Evolutionary conservation across 1,140 invertebrate species (phyloP).

Genomic region (Caerostris darwini): DNA sequence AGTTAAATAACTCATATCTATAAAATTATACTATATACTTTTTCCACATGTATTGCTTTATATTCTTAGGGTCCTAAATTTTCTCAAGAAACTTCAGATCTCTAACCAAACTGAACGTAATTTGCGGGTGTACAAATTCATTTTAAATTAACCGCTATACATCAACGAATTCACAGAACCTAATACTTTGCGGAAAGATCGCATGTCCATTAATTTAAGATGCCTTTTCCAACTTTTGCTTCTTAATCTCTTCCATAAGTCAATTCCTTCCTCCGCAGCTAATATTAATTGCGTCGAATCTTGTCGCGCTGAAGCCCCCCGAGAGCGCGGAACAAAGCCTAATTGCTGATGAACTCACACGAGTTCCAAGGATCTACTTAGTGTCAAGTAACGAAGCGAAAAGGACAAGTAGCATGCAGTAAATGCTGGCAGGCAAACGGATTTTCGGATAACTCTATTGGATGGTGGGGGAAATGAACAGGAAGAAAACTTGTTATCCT

Average conservation of each 20-base stretch:
- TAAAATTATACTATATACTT: too few species aligned
- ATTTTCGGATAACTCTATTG: background rate
- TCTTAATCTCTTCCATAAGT: background rate
- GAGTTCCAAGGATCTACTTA: background rate
- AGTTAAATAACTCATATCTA: too few species aligned
- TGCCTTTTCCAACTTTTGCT: background rate
- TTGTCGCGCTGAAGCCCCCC: background rate
- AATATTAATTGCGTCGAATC: constrained; percentile 10
- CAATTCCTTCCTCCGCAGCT: background rate
- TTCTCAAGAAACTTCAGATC: too few species aligned
- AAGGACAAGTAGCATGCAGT: background rate
- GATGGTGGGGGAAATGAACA: background rate
- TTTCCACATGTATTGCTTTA: too few species aligned
- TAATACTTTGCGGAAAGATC: background rate
- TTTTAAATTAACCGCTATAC: background rate
- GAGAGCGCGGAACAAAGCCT: background rate
- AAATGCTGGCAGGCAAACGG: background rate
- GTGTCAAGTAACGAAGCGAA: background rate
- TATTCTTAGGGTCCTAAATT: too few species aligned
- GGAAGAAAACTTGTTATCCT: background rate
- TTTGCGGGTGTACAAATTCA: background rate
- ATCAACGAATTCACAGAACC: background rate
- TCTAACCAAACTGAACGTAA: background rate
- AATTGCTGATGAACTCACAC: background rate
- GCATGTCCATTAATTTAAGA: background rate